Base-by-base conservation (phyloP, 2,797 vertebrate species). In the Eutrigla gurnardus region DNA sequence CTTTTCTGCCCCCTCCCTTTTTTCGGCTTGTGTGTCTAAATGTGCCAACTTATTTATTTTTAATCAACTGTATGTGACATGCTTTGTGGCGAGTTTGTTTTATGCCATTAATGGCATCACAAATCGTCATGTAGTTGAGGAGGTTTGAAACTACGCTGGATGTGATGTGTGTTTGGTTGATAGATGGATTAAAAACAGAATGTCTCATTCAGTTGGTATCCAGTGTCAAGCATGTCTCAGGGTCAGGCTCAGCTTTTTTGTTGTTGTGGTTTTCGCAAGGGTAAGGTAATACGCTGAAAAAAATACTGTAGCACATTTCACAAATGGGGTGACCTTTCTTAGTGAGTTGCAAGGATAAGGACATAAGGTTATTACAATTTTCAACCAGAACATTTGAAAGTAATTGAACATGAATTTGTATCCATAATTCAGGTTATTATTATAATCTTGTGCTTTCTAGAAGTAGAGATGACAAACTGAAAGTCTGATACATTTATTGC, bases 31-130 rank as follows among this genome's bases (percentile, higher is more conserved):
- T 32, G 14, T 45, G 5, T 61, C 37, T 12, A n/a, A 25, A 59
- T 35, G 37, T 46, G 53, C n/a, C 36, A 73, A 80, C 77, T 81
- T 82, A n/a, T 58, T 60, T 45, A 40, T 65, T 63, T 61, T 77
- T 13, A 7, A 59, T 66, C 57, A 57, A 2, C 37, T 59, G 33
- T 53, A 7, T n/a, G 12, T 46, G 58, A 50, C 37, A n/a, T 4
- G 63, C 58, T 58, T 60, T 60, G 58, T 9, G 42, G 15, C 35
- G 3, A 49, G 32, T 15, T 15, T 33, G 49, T 14, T 40, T 17
- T 33, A 3, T 46, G 50, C 10, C n/a, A 37, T 60, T 50, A 73
- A 73, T 39, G 55, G 46, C 60, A 57, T 47, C 40, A 14, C 4
- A 75, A 78, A 65, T 70, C 68, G 49, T 50, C 52, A 5, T 10